Base-by-base conservation (phyloP, 2,113 vertebrate species). In the Ceyx melanurus region DNA sequence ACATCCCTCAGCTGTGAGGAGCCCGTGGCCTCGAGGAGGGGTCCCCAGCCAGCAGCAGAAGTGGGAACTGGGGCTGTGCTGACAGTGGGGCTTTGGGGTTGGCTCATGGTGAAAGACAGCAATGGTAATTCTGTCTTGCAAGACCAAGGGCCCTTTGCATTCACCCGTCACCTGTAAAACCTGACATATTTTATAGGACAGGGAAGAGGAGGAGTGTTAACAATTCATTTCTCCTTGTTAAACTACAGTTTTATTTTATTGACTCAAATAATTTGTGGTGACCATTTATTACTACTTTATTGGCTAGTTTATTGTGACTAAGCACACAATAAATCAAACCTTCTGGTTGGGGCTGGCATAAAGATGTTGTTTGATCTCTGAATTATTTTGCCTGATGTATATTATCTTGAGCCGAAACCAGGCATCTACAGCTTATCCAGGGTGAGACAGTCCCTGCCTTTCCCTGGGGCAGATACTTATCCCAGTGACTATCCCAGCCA, bases 121-220 rank as follows among this genome's bases (percentile, higher is more conserved):
- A 0, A 4, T 37, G 61, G 43, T 60, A 33, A 15, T 1, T 0
- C 28, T 1, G 22, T 71, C 46, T 57, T 1, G 0, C 18, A 26
- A 31, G 50, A 33, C 23, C 15, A 6, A 11, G 11, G 28, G 21
- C 76, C 66, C 21, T 85, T 28, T 45, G 60, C 17, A 8, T 66
- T 76, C 9, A 2, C 50, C 67, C 3, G 0, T 35, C 0, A 0
- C 54, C 78, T 79, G 61, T 89, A 85, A 92, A 94, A 94, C 56
- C 60, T 0, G 0, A 23, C 23, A 7, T 58, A 25, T 87, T 89
- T 93, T 91, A 78, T 40, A 60, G 65, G 61, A 66, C 86, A 84
- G 74, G 68, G 37, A 86, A 70, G 50, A 76, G 71, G 48, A 93
- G 73, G 58, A 74, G 90, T 56, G 62, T 82, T 90, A 92, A 64